Base-by-base conservation (phyloP, 1,140 invertebrate species). In the Drosophila grimshawi region DNA sequence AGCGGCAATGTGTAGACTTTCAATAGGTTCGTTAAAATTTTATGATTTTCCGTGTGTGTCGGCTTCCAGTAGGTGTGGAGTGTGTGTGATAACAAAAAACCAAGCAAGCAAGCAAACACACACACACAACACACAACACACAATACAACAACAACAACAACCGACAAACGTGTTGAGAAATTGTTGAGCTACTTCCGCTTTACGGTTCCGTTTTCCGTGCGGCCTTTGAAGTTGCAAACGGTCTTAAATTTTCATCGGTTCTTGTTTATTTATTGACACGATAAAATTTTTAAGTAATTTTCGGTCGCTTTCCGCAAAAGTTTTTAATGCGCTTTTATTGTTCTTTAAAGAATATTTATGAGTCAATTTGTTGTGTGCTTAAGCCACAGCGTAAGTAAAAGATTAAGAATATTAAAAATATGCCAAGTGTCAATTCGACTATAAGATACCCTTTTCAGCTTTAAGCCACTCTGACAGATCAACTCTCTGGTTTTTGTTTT, bases 1-100 rank as follows among this genome's bases (percentile, higher is more conserved):
- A 90, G 85, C 85, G 79, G 85, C 85, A 89, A 89, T 89, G 85
- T 89, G 85, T 89, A 89, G 89, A 89, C 85, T 89, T 89, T 89
- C 85, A 89, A 89, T 90, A 90, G 82, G 86, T 90, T 90, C 86
- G 86, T 86, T 90, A 90, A 86, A 90, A 90, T 90, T 90, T 90
- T 90, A 90, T 90, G 86, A 90, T 90, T 90, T 90, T 90, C 78
- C 81, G 62, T 70, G 60, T 73, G 70, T 55, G 53, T 59, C 35
- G 48, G 51, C n/a, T 46, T 30, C 10, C 8, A n/a, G 32, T 7
- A 11, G 52, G 52, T 51, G 46, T 29, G 64, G 56, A n/a, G 49
- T 59, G 67, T 75, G 68, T 71, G 68, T 71, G 67, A 55, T 60
- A 65, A 71, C 62, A 69, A 53, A 45, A 33, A 6, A 45, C 3